A percentile compares a stretch with the other conserved stretches of the same genome.
Evolutionary conservation across 2,888 invertebrate genomes (phyloP).

Genomic region (Suillia variegata): DNA sequence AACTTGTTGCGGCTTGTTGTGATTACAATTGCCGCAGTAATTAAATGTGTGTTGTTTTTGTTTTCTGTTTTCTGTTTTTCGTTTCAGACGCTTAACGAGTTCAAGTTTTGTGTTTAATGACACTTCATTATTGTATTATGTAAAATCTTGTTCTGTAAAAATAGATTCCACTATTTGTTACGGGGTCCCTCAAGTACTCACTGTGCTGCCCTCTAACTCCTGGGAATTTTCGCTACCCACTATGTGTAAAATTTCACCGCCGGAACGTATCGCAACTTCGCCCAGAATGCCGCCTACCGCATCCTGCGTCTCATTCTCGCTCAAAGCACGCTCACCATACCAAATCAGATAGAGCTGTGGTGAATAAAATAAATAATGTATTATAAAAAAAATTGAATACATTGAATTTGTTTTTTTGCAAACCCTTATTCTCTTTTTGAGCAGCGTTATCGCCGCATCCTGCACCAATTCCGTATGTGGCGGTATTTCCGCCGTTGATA

Average conservation of each 20-base stretch:
- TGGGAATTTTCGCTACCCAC: constrained; percentile 56
- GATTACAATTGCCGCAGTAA: constrained; percentile 9
- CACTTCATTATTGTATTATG: neutral
- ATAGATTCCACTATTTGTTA: too few species aligned
- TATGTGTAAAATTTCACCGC: constrained; percentile 62
- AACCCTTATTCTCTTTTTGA: constrained; percentile 62
- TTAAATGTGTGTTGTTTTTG: constrained; percentile 1
- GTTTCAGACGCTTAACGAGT: too few species aligned
- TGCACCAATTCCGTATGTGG: constrained; percentile 64
- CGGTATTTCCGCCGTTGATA: constrained; percentile 66
- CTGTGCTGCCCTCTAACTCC: constrained; percentile 57
- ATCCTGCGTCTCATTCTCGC: constrained; percentile 59
- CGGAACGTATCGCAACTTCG: constrained; percentile 61
- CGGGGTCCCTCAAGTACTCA: constrained; percentile 34
- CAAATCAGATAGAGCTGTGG: constrained; percentile 62
- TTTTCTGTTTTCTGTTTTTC: too few species aligned
- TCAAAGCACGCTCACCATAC: constrained; percentile 60
- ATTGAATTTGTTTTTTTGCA: constrained; percentile 26
- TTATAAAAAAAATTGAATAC: neutral
- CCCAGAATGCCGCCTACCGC: constrained; percentile 60
- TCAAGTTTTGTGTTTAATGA: too few species aligned
- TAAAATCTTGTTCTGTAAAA: too few species aligned
- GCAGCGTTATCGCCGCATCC: constrained; percentile 60
- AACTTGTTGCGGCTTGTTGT: constrained; percentile 12
- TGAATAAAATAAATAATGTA: neutral